Conservation (phyloP, 2,888 invertebrate genomes). For the Euproctis similis region DNA sequence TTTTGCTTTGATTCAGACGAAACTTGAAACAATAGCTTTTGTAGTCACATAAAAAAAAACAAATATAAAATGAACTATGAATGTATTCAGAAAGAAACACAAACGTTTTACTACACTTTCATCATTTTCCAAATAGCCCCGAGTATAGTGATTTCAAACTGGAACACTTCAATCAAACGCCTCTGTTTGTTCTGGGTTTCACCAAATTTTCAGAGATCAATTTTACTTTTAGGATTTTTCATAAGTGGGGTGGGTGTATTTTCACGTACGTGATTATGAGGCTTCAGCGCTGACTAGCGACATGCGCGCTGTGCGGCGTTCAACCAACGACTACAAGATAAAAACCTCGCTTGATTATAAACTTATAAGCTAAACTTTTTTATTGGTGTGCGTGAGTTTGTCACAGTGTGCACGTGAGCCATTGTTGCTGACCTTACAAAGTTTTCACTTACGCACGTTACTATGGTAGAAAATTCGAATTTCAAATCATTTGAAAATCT, state of each 20-base stretch:
- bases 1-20: conserved; percentile 45
- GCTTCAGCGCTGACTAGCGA: conserved; percentile 44
- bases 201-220: conserved; percentile 34
- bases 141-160: conserved; percentile 42
- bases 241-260: conserved; percentile 40
- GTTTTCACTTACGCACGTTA: conserved; percentile 53
- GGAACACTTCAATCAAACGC: conserved; percentile 48
- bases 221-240: conserved; percentile 43
- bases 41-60: conserved; percentile 61
- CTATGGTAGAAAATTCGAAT: conserved; percentile 16
- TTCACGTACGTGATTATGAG: conserved; percentile 55
- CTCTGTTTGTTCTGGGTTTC: conserved; percentile 41
- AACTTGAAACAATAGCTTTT: conserved; percentile 66
- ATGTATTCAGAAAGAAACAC: conserved; percentile 53
- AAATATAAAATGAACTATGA: conserved; percentile 48
- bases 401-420: conserved; percentile 54
- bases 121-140: conserved; percentile 59
- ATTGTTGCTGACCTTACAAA: conserved; percentile 63
- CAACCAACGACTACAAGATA: conserved; percentile 73
- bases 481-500: conserved; percentile 6
- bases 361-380: conserved; percentile 75
- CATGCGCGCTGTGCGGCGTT: conserved; percentile 66
- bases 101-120: conserved; percentile 66
- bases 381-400: conserved; percentile 61
- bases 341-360: conserved; percentile 74